These are phyloP conservation scores for Caenorhabditis sp. DNA, from an alignment of 2,888 invertebrate species.

Conservation along the genomic window DNA sequence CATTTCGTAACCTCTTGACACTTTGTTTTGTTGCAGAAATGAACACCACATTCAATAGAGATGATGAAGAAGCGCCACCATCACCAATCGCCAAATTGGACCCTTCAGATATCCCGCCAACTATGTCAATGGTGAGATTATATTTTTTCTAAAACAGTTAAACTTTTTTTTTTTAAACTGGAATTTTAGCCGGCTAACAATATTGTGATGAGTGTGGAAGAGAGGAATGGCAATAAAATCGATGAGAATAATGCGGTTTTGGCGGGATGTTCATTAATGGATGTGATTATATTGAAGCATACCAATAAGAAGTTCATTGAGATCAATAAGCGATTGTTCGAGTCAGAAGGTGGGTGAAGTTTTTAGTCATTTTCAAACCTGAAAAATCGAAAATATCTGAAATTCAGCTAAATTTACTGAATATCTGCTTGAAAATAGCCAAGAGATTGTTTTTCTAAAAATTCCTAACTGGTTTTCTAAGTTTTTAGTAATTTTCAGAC, in stretches of 20 bases:
- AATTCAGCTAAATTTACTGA: no score
- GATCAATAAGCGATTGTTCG: constrained; percentile 10
- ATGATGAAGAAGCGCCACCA: not conserved
- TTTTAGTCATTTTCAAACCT: no score
- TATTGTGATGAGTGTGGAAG: not conserved
- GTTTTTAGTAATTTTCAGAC: no score
- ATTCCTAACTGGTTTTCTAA: no score
- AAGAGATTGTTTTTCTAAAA: no score
- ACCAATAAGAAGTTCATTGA: constrained; percentile 7
- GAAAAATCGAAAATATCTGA: no score
- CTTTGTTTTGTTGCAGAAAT: not conserved
- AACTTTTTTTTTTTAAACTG: no score
- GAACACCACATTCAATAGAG: not conserved
- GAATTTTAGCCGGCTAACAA: not conserved
- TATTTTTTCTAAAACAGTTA: no score
- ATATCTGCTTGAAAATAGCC: no score
- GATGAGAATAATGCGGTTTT: not conserved
- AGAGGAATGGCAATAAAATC: not conserved
- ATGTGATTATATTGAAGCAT: constrained; percentile 21
- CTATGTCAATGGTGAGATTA: not conserved
- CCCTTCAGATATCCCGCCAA: not conserved
- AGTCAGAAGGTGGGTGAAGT: constrained; percentile 28
- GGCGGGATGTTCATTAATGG: constrained; percentile 14
- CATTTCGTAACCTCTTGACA: no score
- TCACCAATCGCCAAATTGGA: not conserved